Base-by-base conservation (phyloP, 2,888 invertebrate genomes). In the Chymomyza fuscimana region DNA sequence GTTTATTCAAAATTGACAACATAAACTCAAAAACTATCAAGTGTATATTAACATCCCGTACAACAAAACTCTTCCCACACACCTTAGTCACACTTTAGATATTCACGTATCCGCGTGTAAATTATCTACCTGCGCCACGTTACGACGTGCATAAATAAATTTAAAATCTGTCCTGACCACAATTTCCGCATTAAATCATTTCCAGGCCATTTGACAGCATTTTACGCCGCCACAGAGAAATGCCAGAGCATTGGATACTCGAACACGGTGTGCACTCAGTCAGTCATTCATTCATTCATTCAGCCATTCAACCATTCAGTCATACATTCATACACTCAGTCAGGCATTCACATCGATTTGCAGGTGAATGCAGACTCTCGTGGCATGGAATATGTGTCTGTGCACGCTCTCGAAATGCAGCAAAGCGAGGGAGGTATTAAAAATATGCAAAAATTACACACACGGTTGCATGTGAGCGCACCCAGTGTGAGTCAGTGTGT, bases 121-220 rank as follows among this genome's bases (percentile, higher is more conserved):
- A 46, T 46, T 46, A 12, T 46, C 2, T 46, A 46, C 40, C 40
- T 46, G 40, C 40, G 12, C 40, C 12, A 46, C 12, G 54, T 54
- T 51, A 15, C 51, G 9, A 12, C 15, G 51, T 16, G 29, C 9
- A 29, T 22, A 70, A 79, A 87, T 85, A 85, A 85, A 86, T 85
- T 85, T 82, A 59, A 80, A 86, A 87, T 76, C 77, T 80, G 79
- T 77, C 77, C 73, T 80, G 77, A 81, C 87, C 86, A 82, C 86
- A 87, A 74, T 81, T 86, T 86, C 84, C 78, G 87, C 87, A 76
- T 86, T 86, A 84, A 86, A 86, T 86, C 87, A 86, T 86, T 86
- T 86, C 86, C 86, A 87, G 85, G 77, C 86, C 86, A 86, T 86
- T 86, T 79, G 82, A 82, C 86, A 80, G 83, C 82, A 78, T 74